Conservation (phyloP, 1,140 invertebrate genomes). For the Leptoteleia sp. region DNA sequence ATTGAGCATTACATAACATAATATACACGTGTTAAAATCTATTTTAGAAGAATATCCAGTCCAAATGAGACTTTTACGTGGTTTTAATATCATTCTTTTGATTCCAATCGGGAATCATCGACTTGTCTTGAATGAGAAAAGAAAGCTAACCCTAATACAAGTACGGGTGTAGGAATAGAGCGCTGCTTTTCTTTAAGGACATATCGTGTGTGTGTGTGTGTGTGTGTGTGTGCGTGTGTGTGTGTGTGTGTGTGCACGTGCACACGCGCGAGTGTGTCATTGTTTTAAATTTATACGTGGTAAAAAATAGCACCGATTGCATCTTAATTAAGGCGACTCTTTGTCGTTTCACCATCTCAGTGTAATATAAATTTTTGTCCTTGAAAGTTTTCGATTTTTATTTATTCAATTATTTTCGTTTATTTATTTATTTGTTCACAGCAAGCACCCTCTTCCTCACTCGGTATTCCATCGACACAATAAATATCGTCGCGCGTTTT, state of each 20-base stretch:
- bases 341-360: constrained; percentile 7
- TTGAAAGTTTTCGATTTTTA: too few relatives aligned
- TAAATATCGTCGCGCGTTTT: constrained; percentile 19
- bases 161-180: constrained; percentile 37
- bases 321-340: constrained; percentile 16
- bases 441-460: constrained; percentile 20
- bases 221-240: too few relatives aligned
- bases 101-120: constrained; percentile 1
- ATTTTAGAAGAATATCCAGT: constrained; percentile 56
- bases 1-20: constrained; percentile 62
- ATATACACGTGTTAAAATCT: constrained; percentile 56
- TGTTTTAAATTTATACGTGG: constrained; percentile 24
- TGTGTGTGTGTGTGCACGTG: too few relatives aligned
- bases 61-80: constrained; percentile 25
- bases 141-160: constrained; percentile 14
- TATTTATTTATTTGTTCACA: neutral
- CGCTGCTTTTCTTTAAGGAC: neutral
- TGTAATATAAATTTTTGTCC: neutral
- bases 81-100: constrained; percentile 19
- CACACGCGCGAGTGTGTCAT: too few relatives aligned
- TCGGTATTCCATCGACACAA: constrained; percentile 17
- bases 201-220: too few relatives aligned
- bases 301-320: constrained; percentile 58
- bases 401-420: too few relatives aligned
- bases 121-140: neutral